Evolutionary conservation across 2,888 invertebrate species (phyloP), one percentile per base, ranked within the genome.

Genomic region (Gortyna flavago): DNA sequence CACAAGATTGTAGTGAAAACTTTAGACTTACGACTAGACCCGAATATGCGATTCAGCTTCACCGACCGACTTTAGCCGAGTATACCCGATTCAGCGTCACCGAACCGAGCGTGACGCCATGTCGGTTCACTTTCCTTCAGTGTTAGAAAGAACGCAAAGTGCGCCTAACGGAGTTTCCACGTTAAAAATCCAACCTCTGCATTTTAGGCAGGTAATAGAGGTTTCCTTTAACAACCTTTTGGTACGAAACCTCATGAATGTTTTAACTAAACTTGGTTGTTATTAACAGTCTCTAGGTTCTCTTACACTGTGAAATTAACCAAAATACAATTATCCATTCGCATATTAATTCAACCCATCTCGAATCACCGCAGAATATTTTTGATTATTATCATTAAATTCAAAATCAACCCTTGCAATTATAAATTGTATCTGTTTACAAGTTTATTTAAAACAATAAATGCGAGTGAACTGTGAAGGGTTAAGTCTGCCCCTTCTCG

Each of bases 391-490:
- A 78, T 80, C 65, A 77, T 80, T 80, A 79, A 82, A 86, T 75
- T 77, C 71, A 80, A 67, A 81, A 87, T 66, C 54, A 80, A 86
- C 80, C 83, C 72, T 83, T 72, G 76, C 73, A 79, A 81, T 82
- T 86, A 81, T 85, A 87, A 83, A 75, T 75, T 86, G 84, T 89
- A 87, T 87, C 84, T 89, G 85, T 88, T 87, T 87, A 87, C 86
- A 88, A 89, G 89, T 91, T 90, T 88, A 92, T 91, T 90, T 89
- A 83, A 89, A 90, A 92, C 92, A 92, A 91, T 93, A 89, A 93
- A 92, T 88, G 89, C 68, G 86, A 86, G 75, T 75, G 89, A 90
- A 88, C 89, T 85, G 85, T 86, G 89, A 90, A 88, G 89, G 88
- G 86, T 88, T 80, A 87, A 86, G 85, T 88, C 91, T 71, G 80